phyloP scores from a whole-genome alignment of 1,140 invertebrate genomes.

The Adoxophyes honmai region DNA sequence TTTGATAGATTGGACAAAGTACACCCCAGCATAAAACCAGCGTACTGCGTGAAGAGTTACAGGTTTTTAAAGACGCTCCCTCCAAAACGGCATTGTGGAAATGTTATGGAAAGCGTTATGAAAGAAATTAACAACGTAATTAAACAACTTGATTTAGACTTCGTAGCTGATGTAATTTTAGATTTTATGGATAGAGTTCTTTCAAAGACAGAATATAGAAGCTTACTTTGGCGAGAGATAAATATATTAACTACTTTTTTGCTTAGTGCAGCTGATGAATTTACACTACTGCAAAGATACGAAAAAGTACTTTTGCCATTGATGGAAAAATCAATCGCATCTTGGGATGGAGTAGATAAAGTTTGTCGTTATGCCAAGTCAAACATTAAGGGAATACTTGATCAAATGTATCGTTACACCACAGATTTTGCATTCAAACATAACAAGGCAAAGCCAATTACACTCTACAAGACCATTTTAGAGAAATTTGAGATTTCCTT shows the following conservation, averaged over 20 bases:
- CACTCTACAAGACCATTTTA: not conserved
- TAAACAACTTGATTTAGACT: not conserved
- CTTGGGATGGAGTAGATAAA: slow-evolving; percentile 5
- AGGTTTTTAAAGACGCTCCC: slow-evolving; percentile 40
- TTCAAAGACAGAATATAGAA: not conserved
- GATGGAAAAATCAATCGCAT: not conserved
- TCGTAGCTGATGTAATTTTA: not conserved
- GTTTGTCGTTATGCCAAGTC: not conserved
- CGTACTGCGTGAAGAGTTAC: slow-evolving; percentile 41
- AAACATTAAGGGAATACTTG: not conserved
- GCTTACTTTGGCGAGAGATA: not conserved
- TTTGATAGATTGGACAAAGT: slow-evolving; percentile 33
- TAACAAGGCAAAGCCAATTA: not conserved
- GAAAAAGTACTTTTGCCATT: not conserved
- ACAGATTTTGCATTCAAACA: not conserved
- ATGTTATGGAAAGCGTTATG: slow-evolving; percentile 12
- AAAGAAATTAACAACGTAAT: not conserved
- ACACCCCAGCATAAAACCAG: slow-evolving; percentile 28
- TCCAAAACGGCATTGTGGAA: slow-evolving; percentile 23
- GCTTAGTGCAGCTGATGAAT: not conserved
- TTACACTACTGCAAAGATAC: not conserved
- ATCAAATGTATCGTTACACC: not conserved
- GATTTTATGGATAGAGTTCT: not conserved
- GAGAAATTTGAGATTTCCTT: not conserved
- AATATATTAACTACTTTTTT: not conserved